phyloP scores from a whole-genome alignment of 2,888 invertebrate species.

The Troglohyphantes excavatus region DNA sequence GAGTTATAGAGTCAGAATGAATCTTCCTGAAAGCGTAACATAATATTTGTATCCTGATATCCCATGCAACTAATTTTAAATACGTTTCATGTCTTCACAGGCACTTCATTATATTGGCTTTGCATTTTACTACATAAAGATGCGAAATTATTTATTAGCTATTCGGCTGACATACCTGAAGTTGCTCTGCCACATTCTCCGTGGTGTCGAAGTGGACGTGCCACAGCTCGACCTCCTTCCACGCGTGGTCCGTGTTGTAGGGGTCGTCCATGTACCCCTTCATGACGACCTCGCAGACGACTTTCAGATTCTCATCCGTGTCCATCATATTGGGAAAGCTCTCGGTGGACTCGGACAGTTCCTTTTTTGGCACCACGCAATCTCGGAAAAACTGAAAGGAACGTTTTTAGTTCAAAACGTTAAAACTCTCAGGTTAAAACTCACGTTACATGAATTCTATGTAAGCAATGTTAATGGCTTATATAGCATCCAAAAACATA shows the following conservation, averaged over 20 bases:
- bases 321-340: conserved; percentile 35
- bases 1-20: too few species aligned
- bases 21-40: too few species aligned
- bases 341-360: conserved; percentile 47
- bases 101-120: not conserved
- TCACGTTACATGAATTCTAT: too few species aligned
- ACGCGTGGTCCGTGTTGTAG: conserved; percentile 81
- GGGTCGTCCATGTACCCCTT: conserved; percentile 83
- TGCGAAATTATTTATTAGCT: too few species aligned
- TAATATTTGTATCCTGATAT: too few species aligned
- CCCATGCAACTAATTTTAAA: too few species aligned
- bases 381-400: conserved; percentile 62
- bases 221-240: conserved; percentile 81
- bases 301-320: conserved; percentile 17
- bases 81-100: not conserved
- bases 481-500: too few species aligned
- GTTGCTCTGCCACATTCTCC: conserved; percentile 60
- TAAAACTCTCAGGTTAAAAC: too few species aligned
- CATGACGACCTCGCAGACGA: conserved; percentile 13
- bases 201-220: conserved; percentile 80
- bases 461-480: too few species aligned
- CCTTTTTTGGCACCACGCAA: conserved; percentile 43
- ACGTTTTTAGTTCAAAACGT: too few species aligned
- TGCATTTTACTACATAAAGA: too few species aligned
- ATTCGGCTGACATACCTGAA: conserved; percentile 75